A percentile compares a stretch with the other conserved stretches of the same genome.
Conservation (phyloP, 2,797 vertebrate genomes). For the Pelochelys cantorii region DNA sequence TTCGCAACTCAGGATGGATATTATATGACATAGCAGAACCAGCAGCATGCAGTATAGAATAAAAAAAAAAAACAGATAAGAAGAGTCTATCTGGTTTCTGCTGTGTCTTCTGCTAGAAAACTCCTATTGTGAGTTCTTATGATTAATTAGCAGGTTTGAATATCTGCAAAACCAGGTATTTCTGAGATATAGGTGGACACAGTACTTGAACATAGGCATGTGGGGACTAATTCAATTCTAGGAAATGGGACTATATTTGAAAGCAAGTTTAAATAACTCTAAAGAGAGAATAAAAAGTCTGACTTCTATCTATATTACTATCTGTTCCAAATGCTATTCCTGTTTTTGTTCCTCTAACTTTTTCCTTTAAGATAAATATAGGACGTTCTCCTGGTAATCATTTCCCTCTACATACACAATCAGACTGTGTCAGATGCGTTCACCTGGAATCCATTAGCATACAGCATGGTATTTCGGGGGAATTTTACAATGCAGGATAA, state of each 20-base stretch:
- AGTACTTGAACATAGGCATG: not conserved
- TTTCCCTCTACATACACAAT: not conserved
- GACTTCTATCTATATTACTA: not conserved
- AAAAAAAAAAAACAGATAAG: not conserved
- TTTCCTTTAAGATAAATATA: not conserved
- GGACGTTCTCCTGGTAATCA: not conserved
- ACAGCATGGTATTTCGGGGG: not conserved
- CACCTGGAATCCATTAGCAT: not conserved
- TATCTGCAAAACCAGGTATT: conserved; percentile 69
- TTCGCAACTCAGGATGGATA: conserved; percentile 29
- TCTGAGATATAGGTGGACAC: conserved; percentile 46
- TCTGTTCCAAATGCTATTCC: not conserved
- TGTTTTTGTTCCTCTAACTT: not conserved
- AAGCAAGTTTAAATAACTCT: conserved; percentile 28
- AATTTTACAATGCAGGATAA: not conserved
- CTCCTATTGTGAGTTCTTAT: conserved; percentile 21
- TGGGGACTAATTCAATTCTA: conserved; percentile 23
- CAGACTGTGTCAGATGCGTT: not conserved
- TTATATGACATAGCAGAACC: conserved; percentile 13
- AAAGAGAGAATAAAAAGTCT: conserved; percentile 5
- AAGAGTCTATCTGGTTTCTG: conserved; percentile 45
- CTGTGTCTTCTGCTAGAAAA: conserved; percentile 35
- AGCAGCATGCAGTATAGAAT: conserved; percentile 11
- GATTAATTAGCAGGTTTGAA: conserved; percentile 62
- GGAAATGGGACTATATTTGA: conserved; percentile 14